Conservation (phyloP, 2,888 invertebrate genomes). For the Drosophila paucipuncta region DNA sequence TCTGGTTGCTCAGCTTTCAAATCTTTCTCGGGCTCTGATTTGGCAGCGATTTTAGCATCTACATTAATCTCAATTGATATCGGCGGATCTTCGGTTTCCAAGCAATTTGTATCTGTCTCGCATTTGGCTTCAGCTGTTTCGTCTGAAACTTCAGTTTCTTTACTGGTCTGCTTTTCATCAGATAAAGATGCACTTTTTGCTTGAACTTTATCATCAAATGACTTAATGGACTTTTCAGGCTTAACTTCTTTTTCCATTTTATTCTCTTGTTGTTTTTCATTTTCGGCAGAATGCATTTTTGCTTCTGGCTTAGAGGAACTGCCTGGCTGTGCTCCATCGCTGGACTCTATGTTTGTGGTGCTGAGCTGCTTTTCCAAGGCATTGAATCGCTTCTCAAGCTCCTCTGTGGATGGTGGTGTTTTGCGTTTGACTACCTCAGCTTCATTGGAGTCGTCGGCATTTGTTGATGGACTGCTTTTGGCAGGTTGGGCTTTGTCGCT, state of each 20-base stretch:
- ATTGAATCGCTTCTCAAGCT: constrained; percentile 80
- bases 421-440: constrained; percentile 34
- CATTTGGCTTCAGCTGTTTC: constrained; percentile 15
- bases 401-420: constrained; percentile 78
- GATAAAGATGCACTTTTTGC: constrained; percentile 29
- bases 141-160: constrained; percentile 12
- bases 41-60: background rate
- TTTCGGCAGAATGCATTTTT: background rate
- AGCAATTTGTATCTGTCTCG: constrained; percentile 2
- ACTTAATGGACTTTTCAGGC: constrained; percentile 29
- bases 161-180: constrained; percentile 7
- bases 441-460: background rate
- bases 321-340: constrained; percentile 8
- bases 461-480: background rate
- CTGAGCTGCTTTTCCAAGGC: constrained; percentile 79
- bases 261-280: background rate
- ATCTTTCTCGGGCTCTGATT: background rate
- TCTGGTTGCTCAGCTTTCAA: constrained; percentile 20
- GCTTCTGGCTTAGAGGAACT: constrained; percentile 3
- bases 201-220: constrained; percentile 58
- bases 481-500: background rate
- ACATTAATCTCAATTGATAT: background rate
- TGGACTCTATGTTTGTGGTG: constrained; percentile 40
- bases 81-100: constrained; percentile 9
- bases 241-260: constrained; percentile 6